phyloP scores from a whole-genome alignment of 2,888 invertebrate species.

The Epirrita christyi region DNA sequence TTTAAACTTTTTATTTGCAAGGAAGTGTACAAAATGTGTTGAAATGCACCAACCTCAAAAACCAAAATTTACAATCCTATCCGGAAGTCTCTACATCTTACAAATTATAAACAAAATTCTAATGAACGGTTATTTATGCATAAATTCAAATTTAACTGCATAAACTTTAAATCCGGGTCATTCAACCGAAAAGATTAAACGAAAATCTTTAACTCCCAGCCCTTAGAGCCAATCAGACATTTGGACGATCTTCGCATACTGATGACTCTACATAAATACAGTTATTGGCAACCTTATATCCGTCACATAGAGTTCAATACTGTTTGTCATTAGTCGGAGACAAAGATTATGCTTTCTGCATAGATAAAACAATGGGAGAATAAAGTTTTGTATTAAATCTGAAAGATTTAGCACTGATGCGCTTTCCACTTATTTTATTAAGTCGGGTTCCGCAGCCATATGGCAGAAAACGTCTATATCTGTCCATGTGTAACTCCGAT shows the following conservation, averaged over 20 bases:
- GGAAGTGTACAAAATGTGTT: no score
- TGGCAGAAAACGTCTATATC: no score
- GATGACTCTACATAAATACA: constrained; percentile 45
- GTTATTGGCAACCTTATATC: constrained; percentile 29
- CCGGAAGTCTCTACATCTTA: no score
- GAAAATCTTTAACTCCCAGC: constrained; percentile 67
- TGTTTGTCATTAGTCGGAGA: constrained; percentile 13
- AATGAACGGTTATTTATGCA: constrained; percentile 11
- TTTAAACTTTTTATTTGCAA: no score
- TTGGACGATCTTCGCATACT: constrained; percentile 66
- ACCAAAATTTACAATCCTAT: no score
- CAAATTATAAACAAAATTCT: constrained; percentile 1
- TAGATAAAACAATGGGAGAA: constrained; percentile 23
- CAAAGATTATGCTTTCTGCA: constrained; percentile 35
- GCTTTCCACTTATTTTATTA: background rate
- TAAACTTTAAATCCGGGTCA: constrained; percentile 67
- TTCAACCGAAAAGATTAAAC: constrained; percentile 68
- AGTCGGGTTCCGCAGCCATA: no score
- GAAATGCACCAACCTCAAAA: no score
- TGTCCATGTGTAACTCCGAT: no score
- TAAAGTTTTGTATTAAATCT: constrained; percentile 11
- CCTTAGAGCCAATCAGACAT: constrained; percentile 70
- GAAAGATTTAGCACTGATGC: background rate
- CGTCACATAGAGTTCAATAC: constrained; percentile 28
- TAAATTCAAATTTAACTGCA: constrained; percentile 49